Evolutionary conservation across 2,888 invertebrate genomes (phyloP), one percentile per base, ranked within the genome.

Genomic region (Rhingia campestris): DNA sequence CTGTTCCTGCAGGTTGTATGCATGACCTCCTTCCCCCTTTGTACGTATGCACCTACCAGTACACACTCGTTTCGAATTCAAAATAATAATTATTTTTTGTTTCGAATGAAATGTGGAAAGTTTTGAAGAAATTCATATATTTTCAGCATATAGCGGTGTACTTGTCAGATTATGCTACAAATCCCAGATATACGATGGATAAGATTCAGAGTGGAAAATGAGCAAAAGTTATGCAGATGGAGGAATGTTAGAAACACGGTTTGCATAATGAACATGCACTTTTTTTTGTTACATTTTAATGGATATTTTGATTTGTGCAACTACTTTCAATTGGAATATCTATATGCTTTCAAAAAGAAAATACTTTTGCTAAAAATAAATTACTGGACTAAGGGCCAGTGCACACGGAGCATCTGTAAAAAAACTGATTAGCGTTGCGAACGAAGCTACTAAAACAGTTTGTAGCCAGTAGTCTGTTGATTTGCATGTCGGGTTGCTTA

Each of bases 31-130:
- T 45, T 37, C 54, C 39, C 47, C 10, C 30, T 9, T 4, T 9
- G 4, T 32, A 12, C 22, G 22, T 22, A 22, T 22, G 22, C 22
- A 22, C 22, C 22, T 22, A 22, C 12, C 45, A 53, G 72, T 63
- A 54, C 61, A 45, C 32, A 54, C 58, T 63, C 73, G 45, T 72
- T 61, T 61, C 35, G 45, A 63, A 73, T 73, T 73, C 73, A 82
- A 58, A 77, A 82, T 73, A 77, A 79, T 84, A 67, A 84, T 74
- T 74, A 77, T 79, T 84, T 74, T 70, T 76, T 69, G 69, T 79
- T 79, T 74, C 69, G 74, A 74, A 73, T 73, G 63, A 74, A 61
- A 69, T 64, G 76, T 66, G 66, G 41, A 76, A 76, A 61, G 64
- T 76, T 63, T 73, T 63, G 32, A 37, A 63, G 63, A 73, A 37